Evolutionary conservation across 2,888 invertebrate genomes (phyloP).

Genomic region (Protonemura montana): DNA sequence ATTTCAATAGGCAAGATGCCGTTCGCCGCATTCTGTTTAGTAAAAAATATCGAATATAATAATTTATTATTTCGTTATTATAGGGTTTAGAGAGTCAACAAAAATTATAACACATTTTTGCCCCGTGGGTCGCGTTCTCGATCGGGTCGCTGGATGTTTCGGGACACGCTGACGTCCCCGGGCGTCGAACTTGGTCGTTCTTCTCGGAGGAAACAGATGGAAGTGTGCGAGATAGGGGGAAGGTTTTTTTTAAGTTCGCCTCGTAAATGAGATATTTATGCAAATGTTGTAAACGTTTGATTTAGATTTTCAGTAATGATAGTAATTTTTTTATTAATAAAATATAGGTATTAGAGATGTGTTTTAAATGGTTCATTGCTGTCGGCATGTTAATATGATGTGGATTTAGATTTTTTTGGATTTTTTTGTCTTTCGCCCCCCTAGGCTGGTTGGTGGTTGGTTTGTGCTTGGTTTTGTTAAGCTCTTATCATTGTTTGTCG

Average conservation of each 20-base stretch:
- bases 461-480: no score
- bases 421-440: neutral
- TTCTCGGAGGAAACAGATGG: no score
- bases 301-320: neutral
- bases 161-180: no score
- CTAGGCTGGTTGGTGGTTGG: no score
- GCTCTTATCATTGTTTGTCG: no score
- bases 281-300: neutral
- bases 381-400: neutral
- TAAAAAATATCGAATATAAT: neutral
- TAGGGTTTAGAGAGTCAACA: constrained; percentile 37
- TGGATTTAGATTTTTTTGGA: neutral
- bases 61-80: constrained; percentile 45
- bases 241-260: no score
- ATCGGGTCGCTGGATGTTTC: neutral
- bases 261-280: neutral
- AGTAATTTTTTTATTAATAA: neutral
- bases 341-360: neutral
- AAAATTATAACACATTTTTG: neutral
- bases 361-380: neutral
- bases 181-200: no score
- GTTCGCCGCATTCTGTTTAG: no score
- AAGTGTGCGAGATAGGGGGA: no score
- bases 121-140: neutral
- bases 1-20: no score